Percentiles rank a stretch among this genome's conserved stretches.
Conservation (phyloP, 1,140 invertebrate genomes). For the Branchinecta lynchi region DNA sequence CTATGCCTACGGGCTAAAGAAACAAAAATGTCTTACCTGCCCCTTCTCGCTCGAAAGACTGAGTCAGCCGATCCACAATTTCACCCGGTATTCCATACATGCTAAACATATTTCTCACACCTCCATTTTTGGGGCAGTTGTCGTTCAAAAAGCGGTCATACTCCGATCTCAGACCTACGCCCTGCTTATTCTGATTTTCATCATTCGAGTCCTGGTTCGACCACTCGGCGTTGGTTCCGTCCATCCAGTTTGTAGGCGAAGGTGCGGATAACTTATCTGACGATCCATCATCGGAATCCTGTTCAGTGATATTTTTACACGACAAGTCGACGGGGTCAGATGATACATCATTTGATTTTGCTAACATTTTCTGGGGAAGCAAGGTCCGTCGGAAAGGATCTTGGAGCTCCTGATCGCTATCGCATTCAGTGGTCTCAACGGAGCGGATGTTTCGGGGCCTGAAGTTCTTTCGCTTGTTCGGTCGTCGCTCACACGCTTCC, state of each 20-base stretch:
- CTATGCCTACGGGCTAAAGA: no score
- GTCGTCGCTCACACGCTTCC: neutral
- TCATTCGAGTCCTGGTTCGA: neutral
- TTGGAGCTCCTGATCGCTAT: neutral
- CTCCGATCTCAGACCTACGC: neutral
- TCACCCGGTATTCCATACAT: neutral
- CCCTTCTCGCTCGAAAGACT: neutral
- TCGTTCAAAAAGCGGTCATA: neutral
- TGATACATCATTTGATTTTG: slow-evolving; percentile 3
- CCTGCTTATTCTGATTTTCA: slow-evolving; percentile 6
- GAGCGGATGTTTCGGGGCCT: slow-evolving; percentile 3
- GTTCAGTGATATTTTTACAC: neutral
- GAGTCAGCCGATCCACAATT: neutral
- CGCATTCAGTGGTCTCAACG: neutral
- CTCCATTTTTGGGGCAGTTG: neutral
- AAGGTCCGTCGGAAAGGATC: neutral
- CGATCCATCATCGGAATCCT: neutral
- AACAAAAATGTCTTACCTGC: no score
- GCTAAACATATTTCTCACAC: neutral
- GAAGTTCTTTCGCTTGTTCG: slow-evolving; percentile 10
- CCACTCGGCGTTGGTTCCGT: slow-evolving; percentile 2
- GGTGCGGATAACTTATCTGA: no score
- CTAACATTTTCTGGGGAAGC: neutral
- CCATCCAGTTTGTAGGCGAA: neutral
- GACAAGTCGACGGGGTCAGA: slow-evolving; percentile 8